Evolutionary conservation across 1,140 invertebrate species (phyloP), one percentile per base, ranked within the genome.

Genomic region (Himalopsyche phryganea): DNA sequence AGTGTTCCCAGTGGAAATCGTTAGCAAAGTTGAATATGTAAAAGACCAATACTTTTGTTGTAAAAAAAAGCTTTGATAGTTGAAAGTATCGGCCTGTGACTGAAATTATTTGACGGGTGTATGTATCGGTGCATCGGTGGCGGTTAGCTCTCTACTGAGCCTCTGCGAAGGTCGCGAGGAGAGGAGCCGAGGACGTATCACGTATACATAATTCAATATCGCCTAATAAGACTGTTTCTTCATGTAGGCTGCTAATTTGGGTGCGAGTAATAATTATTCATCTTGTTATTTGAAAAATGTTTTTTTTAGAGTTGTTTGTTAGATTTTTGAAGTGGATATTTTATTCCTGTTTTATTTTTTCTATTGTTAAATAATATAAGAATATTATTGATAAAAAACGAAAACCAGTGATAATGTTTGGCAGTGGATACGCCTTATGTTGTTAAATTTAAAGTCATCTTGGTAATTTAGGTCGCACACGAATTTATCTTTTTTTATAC

Each of bases 261-360:
- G 50, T 50, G 49, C 36, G 36, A 55, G 51, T 59, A 50, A 61
- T 53, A 4, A 11, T 40, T 58, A 14, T 59, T 60, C 45, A 57
- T 28, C 45, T 51, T 57, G 42, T 52, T 57, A 44, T 23, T 13
- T 23, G 20, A 32, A 28, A 28, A 46, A 57, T 50, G 49, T 48
- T 58, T 45, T 58, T 58, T 59, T 60, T 60, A 42, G 54, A 64
- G 57, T 60, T 64, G 52, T 64, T 62, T 64, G 49, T 63, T 63
- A 60, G 41, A 55, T 46, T 58, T 28, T 59, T 59, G 61, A 63
- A 54, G 61, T 63, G 61, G 59, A 59, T 63, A 63, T 60, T 60
- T 64, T 64, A 64, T 64, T 60, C 58, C 52, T 64, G 58, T 64
- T 64, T 60, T 60, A 64, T 64, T 64, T 57, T 60, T 51, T 60